Percentiles rank a stretch among this genome's conserved stretches.
Conservation (phyloP, 2,888 invertebrate species). For the Hedychridium roseum region DNA sequence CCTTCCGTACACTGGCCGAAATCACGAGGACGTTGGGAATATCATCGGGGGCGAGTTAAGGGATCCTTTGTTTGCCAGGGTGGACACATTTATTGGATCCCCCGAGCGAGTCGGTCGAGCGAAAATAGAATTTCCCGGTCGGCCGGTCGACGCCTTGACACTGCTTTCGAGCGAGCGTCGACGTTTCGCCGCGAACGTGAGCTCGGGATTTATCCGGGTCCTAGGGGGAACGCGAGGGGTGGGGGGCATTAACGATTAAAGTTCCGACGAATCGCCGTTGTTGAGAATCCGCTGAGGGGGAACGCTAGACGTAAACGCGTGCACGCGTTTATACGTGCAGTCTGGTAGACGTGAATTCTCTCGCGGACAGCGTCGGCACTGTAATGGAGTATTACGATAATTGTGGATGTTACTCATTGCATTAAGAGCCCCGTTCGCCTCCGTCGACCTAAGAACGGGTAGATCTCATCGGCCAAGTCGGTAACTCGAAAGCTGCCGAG, state of each 20-base stretch:
- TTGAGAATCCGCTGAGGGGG: constrained; percentile 20
- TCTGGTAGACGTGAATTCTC: constrained; percentile 18
- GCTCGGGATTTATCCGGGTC: constrained; percentile 15
- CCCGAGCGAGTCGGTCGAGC: too few relatives aligned
- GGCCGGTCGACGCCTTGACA: too few relatives aligned
- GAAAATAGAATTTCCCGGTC: too few relatives aligned
- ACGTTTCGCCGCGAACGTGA: constrained; percentile 5
- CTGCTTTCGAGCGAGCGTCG: background rate
- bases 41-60: too few relatives aligned
- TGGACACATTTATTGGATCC: too few relatives aligned
- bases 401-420: constrained; percentile 36
- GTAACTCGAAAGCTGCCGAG: constrained; percentile 4
- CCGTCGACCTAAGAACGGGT: constrained; percentile 4
- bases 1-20: too few relatives aligned
- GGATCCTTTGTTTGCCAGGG: too few relatives aligned
- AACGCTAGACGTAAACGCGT: too few relatives aligned
- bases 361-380: constrained; percentile 15
- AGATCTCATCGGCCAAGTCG: constrained; percentile 2
- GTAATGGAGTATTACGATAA: constrained; percentile 36
- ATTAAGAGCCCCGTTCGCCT: constrained; percentile 17
- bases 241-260: constrained; percentile 24
- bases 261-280: constrained; percentile 8
- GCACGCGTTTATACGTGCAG: too few relatives aligned
- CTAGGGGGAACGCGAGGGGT: too few relatives aligned
- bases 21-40: too few relatives aligned